These are phyloP conservation scores for Marmota flaviventris DNA, from an alignment of 2,113 vertebrate genomes.

Conservation along the genomic window DNA sequence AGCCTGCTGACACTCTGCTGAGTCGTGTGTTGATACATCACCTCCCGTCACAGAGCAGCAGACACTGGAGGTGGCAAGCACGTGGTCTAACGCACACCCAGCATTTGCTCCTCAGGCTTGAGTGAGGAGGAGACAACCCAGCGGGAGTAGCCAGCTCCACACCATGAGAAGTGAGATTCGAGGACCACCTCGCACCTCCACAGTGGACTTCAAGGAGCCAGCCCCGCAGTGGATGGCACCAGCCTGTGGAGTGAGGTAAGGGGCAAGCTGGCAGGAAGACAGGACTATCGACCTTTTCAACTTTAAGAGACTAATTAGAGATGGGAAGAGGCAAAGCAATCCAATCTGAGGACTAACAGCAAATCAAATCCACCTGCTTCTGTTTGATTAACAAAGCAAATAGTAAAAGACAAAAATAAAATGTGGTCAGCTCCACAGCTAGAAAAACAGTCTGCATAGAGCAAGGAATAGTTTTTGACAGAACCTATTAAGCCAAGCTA, in stretches of 20 bases:
- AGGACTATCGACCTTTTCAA: rapidly evolving
- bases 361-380: neutral
- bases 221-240: neutral
- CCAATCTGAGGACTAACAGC: neutral
- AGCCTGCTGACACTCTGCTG: rapidly evolving
- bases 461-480: neutral
- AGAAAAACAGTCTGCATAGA: rapidly evolving
- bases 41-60: neutral
- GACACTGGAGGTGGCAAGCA: too few relatives aligned
- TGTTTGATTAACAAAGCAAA: neutral
- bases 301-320: neutral
- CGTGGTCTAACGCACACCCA: too few relatives aligned
- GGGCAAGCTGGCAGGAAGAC: neutral
- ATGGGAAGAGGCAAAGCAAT: neutral
- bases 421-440: neutral
- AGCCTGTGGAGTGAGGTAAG: neutral
- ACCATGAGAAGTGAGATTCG: neutral
- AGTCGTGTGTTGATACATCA: too few relatives aligned
- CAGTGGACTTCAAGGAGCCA: neutral
- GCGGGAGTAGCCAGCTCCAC: too few relatives aligned
- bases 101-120: too few relatives aligned
- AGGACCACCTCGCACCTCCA: neutral
- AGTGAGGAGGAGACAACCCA: neutral
- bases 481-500: rapidly evolving
- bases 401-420: neutral